phyloP scores from a whole-genome alignment of 2,888 invertebrate species.

The Venustoraphidia nigricollis region DNA sequence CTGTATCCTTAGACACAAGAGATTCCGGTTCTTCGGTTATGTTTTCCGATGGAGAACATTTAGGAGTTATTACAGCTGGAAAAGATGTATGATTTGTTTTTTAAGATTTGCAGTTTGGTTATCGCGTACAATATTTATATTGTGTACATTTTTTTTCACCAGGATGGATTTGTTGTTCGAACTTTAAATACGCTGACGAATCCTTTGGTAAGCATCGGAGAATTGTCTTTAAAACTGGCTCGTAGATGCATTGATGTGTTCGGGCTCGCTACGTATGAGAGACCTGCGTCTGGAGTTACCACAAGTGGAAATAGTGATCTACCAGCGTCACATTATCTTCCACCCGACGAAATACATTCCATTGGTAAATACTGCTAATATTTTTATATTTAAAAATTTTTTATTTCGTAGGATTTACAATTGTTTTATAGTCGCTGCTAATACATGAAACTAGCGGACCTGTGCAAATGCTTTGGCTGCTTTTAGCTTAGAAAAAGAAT shows the following conservation, averaged over 20 bases:
- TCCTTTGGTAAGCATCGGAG: slow-evolving; percentile 40
- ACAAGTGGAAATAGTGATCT: slow-evolving; percentile 15
- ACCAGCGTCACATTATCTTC: background rate
- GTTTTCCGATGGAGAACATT: slow-evolving; percentile 65
- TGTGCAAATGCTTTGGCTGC: no score
- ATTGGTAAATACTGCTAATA: background rate
- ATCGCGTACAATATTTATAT: background rate
- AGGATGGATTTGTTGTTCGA: slow-evolving; percentile 70
- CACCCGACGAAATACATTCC: slow-evolving; percentile 4
- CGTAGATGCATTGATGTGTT: slow-evolving; percentile 64
- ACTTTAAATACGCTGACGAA: slow-evolving; percentile 46
- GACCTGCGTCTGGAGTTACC: slow-evolving; percentile 13
- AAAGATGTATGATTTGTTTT: slow-evolving; percentile 47
- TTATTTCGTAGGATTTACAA: no score
- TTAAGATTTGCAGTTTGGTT: background rate
- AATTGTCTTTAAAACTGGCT: slow-evolving; percentile 60
- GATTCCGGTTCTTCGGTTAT: slow-evolving; percentile 36
- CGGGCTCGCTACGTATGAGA: slow-evolving; percentile 53
- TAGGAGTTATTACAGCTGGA: slow-evolving; percentile 63
- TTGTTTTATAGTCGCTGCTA: no score
- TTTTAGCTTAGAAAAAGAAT: no score
- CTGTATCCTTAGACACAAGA: slow-evolving; percentile 26
- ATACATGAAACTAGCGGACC: no score
- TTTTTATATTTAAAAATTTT: no score
- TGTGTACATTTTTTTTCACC: slow-evolving; percentile 6